Evolutionary conservation across 2,797 vertebrate species (phyloP).

Genomic region (Pipistrellus pygmaeus): DNA sequence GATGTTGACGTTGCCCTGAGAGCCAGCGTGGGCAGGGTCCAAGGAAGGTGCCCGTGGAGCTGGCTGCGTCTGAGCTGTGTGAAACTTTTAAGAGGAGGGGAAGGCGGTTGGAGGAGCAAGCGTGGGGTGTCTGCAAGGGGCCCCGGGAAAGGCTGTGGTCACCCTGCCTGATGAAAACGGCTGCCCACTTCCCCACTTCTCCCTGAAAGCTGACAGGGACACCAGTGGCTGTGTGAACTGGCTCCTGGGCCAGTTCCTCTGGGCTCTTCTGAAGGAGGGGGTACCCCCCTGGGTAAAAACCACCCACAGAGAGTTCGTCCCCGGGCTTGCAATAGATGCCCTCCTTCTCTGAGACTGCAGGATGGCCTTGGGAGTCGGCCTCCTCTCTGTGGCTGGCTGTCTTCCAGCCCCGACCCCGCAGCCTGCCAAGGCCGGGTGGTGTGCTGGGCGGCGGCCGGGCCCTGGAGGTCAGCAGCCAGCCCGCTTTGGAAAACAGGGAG

Average conservation of each 20-base stretch:
- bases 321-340: neutral
- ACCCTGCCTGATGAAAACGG: neutral
- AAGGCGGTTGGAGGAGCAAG: neutral
- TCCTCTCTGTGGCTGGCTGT: neutral
- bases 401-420: neutral
- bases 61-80: neutral
- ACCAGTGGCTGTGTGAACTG: neutral
- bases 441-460: neutral
- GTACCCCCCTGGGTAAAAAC: neutral
- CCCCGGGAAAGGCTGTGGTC: neutral
- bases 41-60: neutral
- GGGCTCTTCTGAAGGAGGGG: neutral
- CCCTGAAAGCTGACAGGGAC: neutral
- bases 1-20: neutral
- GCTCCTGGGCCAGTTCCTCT: neutral
- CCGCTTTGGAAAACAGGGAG: conserved; percentile 59
- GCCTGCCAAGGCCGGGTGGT: conserved; percentile 51
- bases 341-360: conserved; percentile 19
- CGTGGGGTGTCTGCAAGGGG: neutral
- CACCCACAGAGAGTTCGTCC: neutral
- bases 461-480: conserved; percentile 47
- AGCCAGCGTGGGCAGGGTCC: neutral
- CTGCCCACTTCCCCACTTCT: conserved; percentile 24
- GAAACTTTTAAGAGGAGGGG: neutral
- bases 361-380: conserved; percentile 7